phyloP scores from a whole-genome alignment of 1,140 invertebrate species.

The Tetramorium simillimum region DNA sequence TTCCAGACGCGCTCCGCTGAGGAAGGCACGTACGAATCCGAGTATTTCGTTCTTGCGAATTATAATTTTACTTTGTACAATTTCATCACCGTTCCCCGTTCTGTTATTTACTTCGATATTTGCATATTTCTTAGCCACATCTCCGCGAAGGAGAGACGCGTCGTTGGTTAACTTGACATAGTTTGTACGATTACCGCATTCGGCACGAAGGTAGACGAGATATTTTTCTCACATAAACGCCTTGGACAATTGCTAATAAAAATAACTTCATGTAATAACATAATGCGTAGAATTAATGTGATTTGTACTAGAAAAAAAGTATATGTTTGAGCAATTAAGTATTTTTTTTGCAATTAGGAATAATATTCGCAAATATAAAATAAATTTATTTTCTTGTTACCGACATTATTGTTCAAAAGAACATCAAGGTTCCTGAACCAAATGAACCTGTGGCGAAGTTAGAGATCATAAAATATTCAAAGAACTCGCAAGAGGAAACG shows the following conservation, averaged over 20 bases:
- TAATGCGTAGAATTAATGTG: too few species aligned
- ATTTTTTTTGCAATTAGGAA: neutral
- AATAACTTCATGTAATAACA: neutral
- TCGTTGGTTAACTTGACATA: conserved; percentile 20
- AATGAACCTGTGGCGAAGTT: conserved; percentile 13
- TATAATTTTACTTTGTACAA: conserved; percentile 44
- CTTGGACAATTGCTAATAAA: neutral
- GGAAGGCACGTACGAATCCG: neutral
- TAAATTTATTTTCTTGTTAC: neutral
- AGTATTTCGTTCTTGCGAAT: conserved; percentile 18
- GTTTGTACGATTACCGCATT: conserved; percentile 19
- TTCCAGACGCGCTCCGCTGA: neutral
- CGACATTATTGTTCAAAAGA: neutral
- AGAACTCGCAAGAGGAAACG: conserved; percentile 15
- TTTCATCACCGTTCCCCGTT: neutral
- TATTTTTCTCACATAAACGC: neutral
- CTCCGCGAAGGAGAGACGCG: neutral
- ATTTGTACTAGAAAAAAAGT: neutral
- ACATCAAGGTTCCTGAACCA: neutral
- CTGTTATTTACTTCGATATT: conserved; percentile 30
- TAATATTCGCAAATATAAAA: neutral
- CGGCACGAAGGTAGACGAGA: neutral
- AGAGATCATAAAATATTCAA: conserved; percentile 48
- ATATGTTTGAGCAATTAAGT: neutral
- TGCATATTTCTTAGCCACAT: conserved; percentile 28